Percentiles rank a stretch among this genome's conserved stretches.
Conservation (phyloP, 2,888 invertebrate species). For the Orthosia gothica region DNA sequence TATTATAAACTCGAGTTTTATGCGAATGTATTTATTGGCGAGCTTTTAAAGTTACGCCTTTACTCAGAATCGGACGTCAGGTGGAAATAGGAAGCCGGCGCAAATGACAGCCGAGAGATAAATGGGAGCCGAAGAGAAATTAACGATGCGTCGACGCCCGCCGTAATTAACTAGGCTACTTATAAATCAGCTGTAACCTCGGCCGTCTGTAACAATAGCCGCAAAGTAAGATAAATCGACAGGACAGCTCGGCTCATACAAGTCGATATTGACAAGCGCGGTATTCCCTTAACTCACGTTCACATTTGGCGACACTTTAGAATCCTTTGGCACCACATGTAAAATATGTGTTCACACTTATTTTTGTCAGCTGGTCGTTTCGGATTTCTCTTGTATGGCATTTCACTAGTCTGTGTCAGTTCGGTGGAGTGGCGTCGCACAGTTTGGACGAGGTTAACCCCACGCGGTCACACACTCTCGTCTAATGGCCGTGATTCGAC, state of each 20-base stretch:
- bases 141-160: slow-evolving; percentile 84
- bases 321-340: slow-evolving; percentile 64
- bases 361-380: slow-evolving; percentile 65
- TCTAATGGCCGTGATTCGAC: slow-evolving; percentile 92
- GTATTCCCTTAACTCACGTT: slow-evolving; percentile 78
- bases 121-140: slow-evolving; percentile 82
- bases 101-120: slow-evolving; percentile 79
- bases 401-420: slow-evolving; percentile 77
- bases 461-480: slow-evolving; percentile 90
- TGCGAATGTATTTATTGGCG: slow-evolving; percentile 87
- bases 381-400: slow-evolving; percentile 38
- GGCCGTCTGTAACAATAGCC: slow-evolving; percentile 86
- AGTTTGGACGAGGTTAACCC: slow-evolving; percentile 85
- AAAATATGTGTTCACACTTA: slow-evolving; percentile 40
- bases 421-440: slow-evolving; percentile 74
- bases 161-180: slow-evolving; percentile 88
- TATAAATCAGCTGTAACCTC: slow-evolving; percentile 89
- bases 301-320: slow-evolving; percentile 72
- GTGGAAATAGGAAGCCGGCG: slow-evolving; percentile 75
- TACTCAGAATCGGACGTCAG: slow-evolving; percentile 74
- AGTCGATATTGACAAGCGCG: slow-evolving; percentile 87
- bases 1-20: slow-evolving; percentile 89
- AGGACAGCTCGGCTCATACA: slow-evolving; percentile 86
- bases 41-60: slow-evolving; percentile 73
- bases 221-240: slow-evolving; percentile 90